Conservation (phyloP, 2,888 invertebrate genomes). For the Athalia rosae region DNA sequence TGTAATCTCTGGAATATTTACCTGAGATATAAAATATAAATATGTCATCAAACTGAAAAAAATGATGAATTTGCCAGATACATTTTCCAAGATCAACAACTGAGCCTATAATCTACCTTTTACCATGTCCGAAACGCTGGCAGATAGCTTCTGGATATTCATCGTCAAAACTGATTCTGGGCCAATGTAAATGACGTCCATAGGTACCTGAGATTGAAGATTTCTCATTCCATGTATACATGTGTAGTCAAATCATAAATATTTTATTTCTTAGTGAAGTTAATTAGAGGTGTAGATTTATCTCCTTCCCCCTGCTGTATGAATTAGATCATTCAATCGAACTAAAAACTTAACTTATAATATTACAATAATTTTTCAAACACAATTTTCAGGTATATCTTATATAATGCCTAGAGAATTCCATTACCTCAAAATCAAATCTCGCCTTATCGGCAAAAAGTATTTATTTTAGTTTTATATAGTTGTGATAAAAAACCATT, state of each 20-base stretch:
- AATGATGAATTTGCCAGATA: slow-evolving; percentile 6
- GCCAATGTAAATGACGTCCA: slow-evolving; percentile 5
- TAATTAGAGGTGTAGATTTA: too few relatives aligned
- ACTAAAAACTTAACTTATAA: not conserved
- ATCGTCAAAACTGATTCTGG: not conserved
- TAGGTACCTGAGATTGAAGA: slow-evolving; percentile 21
- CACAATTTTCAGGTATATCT: not conserved
- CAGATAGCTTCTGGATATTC: not conserved
- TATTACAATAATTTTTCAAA: not conserved
- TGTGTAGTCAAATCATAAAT: too few relatives aligned
- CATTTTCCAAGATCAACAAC: not conserved
- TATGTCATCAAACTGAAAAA: slow-evolving; percentile 13
- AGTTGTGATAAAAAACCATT: too few relatives aligned
- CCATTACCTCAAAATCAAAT: too few relatives aligned
- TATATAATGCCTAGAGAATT: too few relatives aligned
- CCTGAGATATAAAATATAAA: not conserved
- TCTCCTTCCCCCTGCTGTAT: not conserved
- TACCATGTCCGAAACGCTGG: not conserved
- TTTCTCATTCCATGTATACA: slow-evolving; percentile 14
- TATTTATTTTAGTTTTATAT: not conserved
- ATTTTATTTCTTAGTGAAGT: too few relatives aligned
- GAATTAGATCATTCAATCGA: not conserved
- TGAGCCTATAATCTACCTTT: not conserved
- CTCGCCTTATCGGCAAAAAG: not conserved
- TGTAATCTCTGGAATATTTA: slow-evolving; percentile 70